Base-by-base conservation (phyloP, 2,797 vertebrate genomes). In the Enteromius unitaeniatus region DNA sequence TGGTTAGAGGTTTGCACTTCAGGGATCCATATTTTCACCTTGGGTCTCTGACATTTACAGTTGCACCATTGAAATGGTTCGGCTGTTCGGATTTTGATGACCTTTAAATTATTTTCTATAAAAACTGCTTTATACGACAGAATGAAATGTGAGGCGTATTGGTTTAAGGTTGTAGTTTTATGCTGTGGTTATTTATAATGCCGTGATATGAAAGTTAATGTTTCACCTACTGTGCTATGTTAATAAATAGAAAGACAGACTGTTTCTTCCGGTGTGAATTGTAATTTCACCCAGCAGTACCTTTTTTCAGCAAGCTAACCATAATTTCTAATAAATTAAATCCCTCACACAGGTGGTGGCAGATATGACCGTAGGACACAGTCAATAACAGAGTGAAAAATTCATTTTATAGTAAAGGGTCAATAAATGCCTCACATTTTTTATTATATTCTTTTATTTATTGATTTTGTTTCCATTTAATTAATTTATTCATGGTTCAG, bases 41-140 rank as follows among this genome's bases (percentile, higher is more conserved):
- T 77, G 64, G 55, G 53, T 68, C 82, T 83, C 26, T 87, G 87
- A 88, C 80, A 85, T 87, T 88, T 88, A 82, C 79, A 78, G 37
- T 69, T 37, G 45, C 73, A 2, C 45, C 55, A 13, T 65, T 67
- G 73, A 83, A 84, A 86, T 60, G 79, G 79, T 64, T 72, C 47
- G 47, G 58, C 77, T 40, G 82, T 68, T 83, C 70, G 58, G 74
- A 83, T 79, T 85, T 84, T 85, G 64, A 82, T 73, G 49, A 77
- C 73, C 70, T 86, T 86, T 89, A 84, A 86, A 86, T 84, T 78
- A 83, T 76, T 82, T 64, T 78, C 67, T 80, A 78, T 81, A 83
- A 89, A 87, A 82, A 74, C 58, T 28, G 67, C 82, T 87, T 81
- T 65, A 84, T 42, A 74, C 15, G 49, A 79, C 51, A 77, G 28